phyloP scores from a whole-genome alignment of 2,888 invertebrate species.

The Pharmacophagus antenor region DNA sequence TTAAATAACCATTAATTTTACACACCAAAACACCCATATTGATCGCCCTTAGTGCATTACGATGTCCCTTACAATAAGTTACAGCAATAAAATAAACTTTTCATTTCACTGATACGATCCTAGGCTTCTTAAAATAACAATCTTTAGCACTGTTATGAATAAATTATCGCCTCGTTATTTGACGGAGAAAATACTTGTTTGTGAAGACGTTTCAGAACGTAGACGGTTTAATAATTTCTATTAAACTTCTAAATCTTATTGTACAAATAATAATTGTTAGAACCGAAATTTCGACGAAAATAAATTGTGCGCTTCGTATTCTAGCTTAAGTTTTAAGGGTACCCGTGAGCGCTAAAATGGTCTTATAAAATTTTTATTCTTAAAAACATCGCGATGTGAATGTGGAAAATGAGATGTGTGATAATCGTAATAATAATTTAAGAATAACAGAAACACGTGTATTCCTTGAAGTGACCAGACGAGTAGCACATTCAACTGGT shows the following conservation, averaged over 20 bases:
- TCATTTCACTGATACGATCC: too few relatives aligned
- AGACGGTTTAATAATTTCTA: constrained; percentile 20
- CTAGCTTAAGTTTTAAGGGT: constrained; percentile 6
- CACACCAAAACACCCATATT: too few relatives aligned
- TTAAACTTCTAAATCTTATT: constrained; percentile 23
- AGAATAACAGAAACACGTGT: too few relatives aligned
- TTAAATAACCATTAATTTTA: too few relatives aligned
- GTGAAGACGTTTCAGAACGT: constrained; percentile 6
- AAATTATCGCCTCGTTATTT: neutral
- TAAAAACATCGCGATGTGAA: neutral
- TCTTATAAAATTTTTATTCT: neutral
- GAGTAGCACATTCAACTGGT: too few relatives aligned
- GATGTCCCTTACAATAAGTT: too few relatives aligned
- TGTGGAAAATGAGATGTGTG: neutral
- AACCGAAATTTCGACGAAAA: constrained; percentile 18
- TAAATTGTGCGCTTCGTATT: constrained; percentile 20
- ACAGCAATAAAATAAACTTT: too few relatives aligned
- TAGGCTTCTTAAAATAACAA: too few relatives aligned
- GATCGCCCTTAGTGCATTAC: too few relatives aligned
- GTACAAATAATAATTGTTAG: constrained; percentile 22
- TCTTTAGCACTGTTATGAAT: neutral
- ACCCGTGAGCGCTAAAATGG: constrained; percentile 17
- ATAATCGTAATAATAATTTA: too few relatives aligned
- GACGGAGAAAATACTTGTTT: neutral
- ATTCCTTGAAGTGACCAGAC: too few relatives aligned